Evolutionary conservation across 2,797 vertebrate species (phyloP).

Genomic region (Acrossocheilus fasciatus): DNA sequence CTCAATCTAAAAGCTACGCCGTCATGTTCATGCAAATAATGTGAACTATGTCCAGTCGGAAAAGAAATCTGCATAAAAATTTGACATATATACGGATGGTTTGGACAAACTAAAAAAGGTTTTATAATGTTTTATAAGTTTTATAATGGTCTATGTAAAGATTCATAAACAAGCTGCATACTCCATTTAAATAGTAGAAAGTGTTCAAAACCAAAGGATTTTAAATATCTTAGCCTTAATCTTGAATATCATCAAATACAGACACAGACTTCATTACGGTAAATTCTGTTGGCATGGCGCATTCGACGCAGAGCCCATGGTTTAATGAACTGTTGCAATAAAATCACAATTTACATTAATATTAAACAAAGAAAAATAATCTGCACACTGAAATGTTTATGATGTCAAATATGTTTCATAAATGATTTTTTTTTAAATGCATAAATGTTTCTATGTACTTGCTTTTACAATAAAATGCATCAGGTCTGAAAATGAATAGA

Average conservation of each 20-base stretch:
- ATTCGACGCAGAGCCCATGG: background rate
- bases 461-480: too few relatives aligned
- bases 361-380: background rate
- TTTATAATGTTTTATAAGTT: background rate
- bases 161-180: background rate
- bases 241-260: background rate
- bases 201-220: background rate
- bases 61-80: background rate
- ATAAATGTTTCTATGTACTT: background rate
- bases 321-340: background rate
- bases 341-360: background rate
- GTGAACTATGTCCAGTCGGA: background rate
- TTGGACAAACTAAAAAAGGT: background rate
- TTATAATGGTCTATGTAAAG: background rate
- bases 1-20: constrained; percentile 12
- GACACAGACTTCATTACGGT: background rate
- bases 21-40: constrained; percentile 23
- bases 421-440: background rate
- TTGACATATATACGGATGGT: background rate
- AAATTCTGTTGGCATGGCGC: background rate
- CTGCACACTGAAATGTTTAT: background rate
- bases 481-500: too few relatives aligned
- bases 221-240: background rate
- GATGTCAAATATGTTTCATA: background rate
- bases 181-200: background rate